Percentiles rank a stretch among this genome's conserved stretches.
These are phyloP conservation scores for Philotrypesis tridentata DNA, from an alignment of 1,140 invertebrate species.

Conservation along the genomic window DNA sequence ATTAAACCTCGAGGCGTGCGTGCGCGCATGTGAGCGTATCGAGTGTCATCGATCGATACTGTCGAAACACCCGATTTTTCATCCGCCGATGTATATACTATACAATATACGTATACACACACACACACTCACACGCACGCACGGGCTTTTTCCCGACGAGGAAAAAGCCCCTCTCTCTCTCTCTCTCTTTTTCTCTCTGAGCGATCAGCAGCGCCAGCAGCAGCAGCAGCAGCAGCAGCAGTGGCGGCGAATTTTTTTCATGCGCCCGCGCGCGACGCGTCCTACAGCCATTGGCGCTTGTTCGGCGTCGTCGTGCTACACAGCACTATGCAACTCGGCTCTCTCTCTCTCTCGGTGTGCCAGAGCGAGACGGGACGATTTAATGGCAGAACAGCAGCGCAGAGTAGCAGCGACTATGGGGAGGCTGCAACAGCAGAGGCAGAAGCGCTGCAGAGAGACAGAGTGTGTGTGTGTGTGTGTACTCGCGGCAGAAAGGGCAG, in stretches of 20 bases:
- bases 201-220: too few species aligned
- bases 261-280: background rate
- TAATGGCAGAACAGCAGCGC: slow-evolving; percentile 49
- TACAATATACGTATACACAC: too few species aligned
- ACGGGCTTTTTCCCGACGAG: too few species aligned
- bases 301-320: background rate
- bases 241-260: background rate
- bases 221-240: too few species aligned
- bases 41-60: too few species aligned
- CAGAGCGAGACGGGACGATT: slow-evolving; percentile 47
- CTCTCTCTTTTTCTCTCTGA: too few species aligned
- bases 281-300: background rate
- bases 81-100: too few species aligned
- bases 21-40: too few species aligned
- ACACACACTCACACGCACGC: too few species aligned
- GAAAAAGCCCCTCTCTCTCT: background rate
- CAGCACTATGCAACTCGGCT: background rate
- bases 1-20: too few species aligned
- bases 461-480: background rate
- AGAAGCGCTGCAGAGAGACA: slow-evolving; percentile 35
- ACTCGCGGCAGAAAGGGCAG: slow-evolving; percentile 13
- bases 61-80: too few species aligned
- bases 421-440: slow-evolving; percentile 31
- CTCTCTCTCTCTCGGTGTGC: slow-evolving; percentile 48
- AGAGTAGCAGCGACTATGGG: slow-evolving; percentile 35